phyloP scores from a whole-genome alignment of 2,113 vertebrate genomes.

The Oryctolagus cuniculus region mOryCun1.1 NC_091438.1:113538001-113538500 shows the following conservation, averaged over 20 bases:
- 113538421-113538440: neutral
- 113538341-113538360: neutral
- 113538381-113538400: neutral
- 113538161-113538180: neutral
- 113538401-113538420: neutral
- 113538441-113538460: neutral
- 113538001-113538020: neutral
- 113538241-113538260: slow-evolving; percentile 24
- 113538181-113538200: neutral
- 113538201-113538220: neutral
- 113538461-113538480: slow-evolving; percentile 32
- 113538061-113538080: neutral
- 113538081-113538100: slow-evolving; percentile 7
- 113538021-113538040: neutral
- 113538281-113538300: neutral
- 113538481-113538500: slow-evolving; percentile 40
- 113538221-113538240: neutral
- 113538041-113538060: neutral
- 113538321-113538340: neutral
- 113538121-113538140: neutral
- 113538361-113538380: neutral
- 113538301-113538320: neutral
- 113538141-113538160: neutral
- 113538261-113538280: neutral
- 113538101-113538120: neutral